These are phyloP conservation scores for Diarsia brunnea DNA, from an alignment of 2,888 invertebrate species.

Conservation along the genomic window DNA sequence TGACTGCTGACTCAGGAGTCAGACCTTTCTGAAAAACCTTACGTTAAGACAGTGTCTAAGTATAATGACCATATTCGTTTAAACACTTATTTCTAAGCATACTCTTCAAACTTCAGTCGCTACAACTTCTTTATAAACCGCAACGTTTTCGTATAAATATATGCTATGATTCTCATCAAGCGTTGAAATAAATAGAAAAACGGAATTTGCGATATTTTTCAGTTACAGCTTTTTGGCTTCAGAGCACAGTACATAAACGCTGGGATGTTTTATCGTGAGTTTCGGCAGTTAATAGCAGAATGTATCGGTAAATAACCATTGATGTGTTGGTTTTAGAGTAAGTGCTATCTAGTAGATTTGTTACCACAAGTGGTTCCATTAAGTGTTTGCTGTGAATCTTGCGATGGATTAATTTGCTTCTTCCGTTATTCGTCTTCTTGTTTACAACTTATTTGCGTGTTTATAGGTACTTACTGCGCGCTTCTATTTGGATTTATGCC, in stretches of 20 bases:
- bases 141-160: too few relatives aligned
- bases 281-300: slow-evolving; percentile 9
- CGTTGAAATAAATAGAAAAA: too few relatives aligned
- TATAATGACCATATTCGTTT: too few relatives aligned
- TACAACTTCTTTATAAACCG: too few relatives aligned
- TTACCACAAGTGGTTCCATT: slow-evolving; percentile 10
- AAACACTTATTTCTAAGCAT: too few relatives aligned
- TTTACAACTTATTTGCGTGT: not conserved
- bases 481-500: not conserved
- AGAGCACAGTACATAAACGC: slow-evolving; percentile 41
- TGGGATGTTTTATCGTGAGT: slow-evolving; percentile 29
- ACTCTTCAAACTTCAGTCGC: too few relatives aligned
- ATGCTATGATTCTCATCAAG: too few relatives aligned
- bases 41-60: too few relatives aligned
- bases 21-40: too few relatives aligned
- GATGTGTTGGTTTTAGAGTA: slow-evolving; percentile 45
- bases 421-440: not conserved
- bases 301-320: slow-evolving; percentile 34
- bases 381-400: not conserved
- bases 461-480: not conserved
- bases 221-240: not conserved
- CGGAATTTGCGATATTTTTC: too few relatives aligned
- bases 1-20: too few relatives aligned
- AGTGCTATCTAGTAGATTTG: slow-evolving; percentile 23
- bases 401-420: not conserved